Evolutionary conservation across 2,113 vertebrate genomes (phyloP).

Genomic region (Oncorhynchus kisutch): DNA sequence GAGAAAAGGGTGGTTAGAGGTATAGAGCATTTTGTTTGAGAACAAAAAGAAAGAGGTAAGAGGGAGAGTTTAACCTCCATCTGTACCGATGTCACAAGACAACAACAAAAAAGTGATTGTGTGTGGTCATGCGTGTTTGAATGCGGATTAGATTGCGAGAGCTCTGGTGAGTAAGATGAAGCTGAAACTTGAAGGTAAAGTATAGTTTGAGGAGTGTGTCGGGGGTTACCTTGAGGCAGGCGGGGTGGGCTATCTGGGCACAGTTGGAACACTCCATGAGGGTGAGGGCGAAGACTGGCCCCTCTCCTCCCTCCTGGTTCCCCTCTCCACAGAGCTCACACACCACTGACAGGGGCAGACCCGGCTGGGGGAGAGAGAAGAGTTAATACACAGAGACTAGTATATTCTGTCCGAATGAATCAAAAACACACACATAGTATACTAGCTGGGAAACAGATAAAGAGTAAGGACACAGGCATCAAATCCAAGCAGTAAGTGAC

Average conservation of each 20-base stretch:
- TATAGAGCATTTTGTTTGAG: background rate
- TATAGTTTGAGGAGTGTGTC: background rate
- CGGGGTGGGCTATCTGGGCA: conserved; percentile 91
- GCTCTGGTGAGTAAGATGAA: too few species aligned
- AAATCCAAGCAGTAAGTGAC: too few species aligned
- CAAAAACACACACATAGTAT: conserved; percentile 11
- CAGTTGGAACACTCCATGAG: conserved; percentile 98
- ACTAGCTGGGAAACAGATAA: too few species aligned
- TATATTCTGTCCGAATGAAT: too few species aligned
- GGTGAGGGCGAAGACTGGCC: conserved; percentile 81
- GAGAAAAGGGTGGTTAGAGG: background rate
- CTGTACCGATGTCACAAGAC: background rate
- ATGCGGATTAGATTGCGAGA: too few species aligned
- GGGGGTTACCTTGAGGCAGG: conserved; percentile 83
- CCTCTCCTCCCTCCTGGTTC: conserved; percentile 87
- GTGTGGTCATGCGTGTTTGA: background rate
- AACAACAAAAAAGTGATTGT: background rate
- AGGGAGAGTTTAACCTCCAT: background rate
- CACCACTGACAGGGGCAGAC: conserved; percentile 92
- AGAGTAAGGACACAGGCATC: too few species aligned
- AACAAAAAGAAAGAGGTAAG: background rate
- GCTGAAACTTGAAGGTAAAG: too few species aligned
- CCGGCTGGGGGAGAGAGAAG: conserved; percentile 80
- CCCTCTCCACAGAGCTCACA: conserved; percentile 94
- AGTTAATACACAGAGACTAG: background rate